A percentile compares a stretch with the other conserved stretches of the same genome.
phyloP scores from a whole-genome alignment of 2,888 invertebrate species.

The Octonoba sinensis region DNA sequence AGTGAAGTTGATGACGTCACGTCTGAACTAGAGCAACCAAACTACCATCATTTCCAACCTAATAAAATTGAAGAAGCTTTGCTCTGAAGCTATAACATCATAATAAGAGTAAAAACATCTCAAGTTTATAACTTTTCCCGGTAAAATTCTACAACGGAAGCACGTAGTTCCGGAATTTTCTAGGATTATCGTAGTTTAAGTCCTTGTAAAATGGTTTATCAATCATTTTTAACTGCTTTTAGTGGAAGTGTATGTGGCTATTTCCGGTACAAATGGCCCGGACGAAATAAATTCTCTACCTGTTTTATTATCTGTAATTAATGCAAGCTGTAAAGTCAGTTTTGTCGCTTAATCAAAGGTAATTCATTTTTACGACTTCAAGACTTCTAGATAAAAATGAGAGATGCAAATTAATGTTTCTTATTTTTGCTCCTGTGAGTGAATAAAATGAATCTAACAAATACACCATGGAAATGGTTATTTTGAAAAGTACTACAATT shows the following conservation, averaged over 20 bases:
- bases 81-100: slow-evolving; percentile 21
- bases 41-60: slow-evolving; percentile 25
- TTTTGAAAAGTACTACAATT: no score
- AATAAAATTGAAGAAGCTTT: slow-evolving; percentile 32
- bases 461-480: no score
- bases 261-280: not conserved
- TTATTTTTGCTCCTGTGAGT: no score
- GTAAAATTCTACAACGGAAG: slow-evolving; percentile 21
- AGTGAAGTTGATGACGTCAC: slow-evolving; percentile 39
- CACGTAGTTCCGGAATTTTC: slow-evolving; percentile 10
- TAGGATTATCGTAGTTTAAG: slow-evolving; percentile 10
- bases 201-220: slow-evolving; percentile 33
- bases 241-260: slow-evolving; percentile 8
- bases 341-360: slow-evolving; percentile 1
- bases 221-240: slow-evolving; percentile 33
- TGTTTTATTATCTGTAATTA: slow-evolving; percentile 13
- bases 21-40: slow-evolving; percentile 11
- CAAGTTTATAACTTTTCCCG: slow-evolving; percentile 28
- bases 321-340: slow-evolving; percentile 9
- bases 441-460: no score
- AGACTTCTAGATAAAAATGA: no score
- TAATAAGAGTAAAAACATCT: slow-evolving; percentile 36
- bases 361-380: no score
- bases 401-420: no score
- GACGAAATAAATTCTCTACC: slow-evolving; percentile 23